Evolutionary conservation across 2,113 vertebrate species (phyloP).

Genomic region (Amblyornis subalaris): DNA sequence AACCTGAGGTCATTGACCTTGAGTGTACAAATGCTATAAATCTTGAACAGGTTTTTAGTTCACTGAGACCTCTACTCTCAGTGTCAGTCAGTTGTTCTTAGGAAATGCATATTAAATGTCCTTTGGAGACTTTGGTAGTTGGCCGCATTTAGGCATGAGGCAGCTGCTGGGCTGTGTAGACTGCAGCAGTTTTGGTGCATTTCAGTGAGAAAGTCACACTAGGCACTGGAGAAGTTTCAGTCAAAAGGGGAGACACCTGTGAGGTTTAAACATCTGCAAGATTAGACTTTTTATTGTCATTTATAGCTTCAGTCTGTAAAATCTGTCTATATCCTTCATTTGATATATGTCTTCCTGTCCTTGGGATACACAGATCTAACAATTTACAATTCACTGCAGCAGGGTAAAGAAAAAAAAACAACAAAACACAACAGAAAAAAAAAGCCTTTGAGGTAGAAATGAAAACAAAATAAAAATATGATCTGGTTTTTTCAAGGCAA

Average conservation of each 20-base stretch:
- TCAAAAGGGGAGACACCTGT: not conserved
- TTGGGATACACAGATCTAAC: not conserved
- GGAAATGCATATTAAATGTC: not conserved
- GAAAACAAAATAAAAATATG: slow-evolving; percentile 45
- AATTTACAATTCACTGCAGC: slow-evolving; percentile 32
- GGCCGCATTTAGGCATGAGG: not conserved
- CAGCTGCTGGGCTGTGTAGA: not conserved
- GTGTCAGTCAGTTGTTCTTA: not conserved
- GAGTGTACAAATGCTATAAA: not conserved
- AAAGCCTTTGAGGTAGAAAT: not conserved
- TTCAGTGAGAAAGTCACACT: not conserved
- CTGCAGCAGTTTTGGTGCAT: not conserved
- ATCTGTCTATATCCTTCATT: not conserved
- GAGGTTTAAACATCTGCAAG: not conserved
- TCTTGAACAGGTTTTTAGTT: not conserved
- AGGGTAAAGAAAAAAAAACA: not conserved
- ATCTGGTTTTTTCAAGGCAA: not conserved
- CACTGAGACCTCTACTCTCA: not conserved
- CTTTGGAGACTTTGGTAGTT: not conserved
- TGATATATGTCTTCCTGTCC: not conserved
- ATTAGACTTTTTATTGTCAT: not conserved
- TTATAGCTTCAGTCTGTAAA: slow-evolving; percentile 7
- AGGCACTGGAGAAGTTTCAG: not conserved
- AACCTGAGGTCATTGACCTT: not conserved
- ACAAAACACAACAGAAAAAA: not conserved